phyloP scores from a whole-genome alignment of 92 coral and sea anemone genomes.

The Metridium senile region DNA sequence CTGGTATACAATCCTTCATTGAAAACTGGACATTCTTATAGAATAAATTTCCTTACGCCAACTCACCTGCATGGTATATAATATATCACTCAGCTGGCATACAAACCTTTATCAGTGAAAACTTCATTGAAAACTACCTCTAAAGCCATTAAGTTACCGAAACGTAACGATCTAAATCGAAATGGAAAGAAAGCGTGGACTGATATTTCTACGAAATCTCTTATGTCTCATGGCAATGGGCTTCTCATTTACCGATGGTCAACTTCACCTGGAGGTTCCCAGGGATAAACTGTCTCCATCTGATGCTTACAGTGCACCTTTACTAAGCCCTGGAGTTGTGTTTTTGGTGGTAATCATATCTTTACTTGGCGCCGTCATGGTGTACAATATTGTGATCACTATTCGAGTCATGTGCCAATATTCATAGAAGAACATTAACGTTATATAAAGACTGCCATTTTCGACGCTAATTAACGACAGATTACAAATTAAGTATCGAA shows the following conservation, averaged over 20 bases:
- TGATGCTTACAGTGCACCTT: background rate
- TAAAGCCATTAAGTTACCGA: too few species aligned
- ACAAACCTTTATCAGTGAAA: too few species aligned
- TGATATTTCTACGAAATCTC: background rate
- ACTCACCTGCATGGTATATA: too few species aligned
- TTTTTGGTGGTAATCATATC: conserved; percentile 42
- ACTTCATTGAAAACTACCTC: too few species aligned
- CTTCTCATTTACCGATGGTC: background rate
- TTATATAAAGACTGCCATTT: too few species aligned
- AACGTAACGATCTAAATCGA: too few species aligned
- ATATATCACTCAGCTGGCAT: too few species aligned
- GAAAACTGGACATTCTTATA: too few species aligned
- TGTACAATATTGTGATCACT: conserved; percentile 39
- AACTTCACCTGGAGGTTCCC: conserved; percentile 25
- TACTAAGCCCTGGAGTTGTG: conserved; percentile 47
- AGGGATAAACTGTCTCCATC: conserved; percentile 13
- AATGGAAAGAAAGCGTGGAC: background rate
- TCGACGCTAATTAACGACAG: too few species aligned
- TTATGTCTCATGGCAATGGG: background rate
- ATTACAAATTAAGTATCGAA: too few species aligned
- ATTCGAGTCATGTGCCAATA: conserved; percentile 32
- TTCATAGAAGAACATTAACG: background rate
- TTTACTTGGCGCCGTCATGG: conserved; percentile 31
- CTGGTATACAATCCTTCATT: too few species aligned
- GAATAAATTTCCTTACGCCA: too few species aligned